phyloP scores from a whole-genome alignment of 2,113 vertebrate species.

The Fulica atra region DNA sequence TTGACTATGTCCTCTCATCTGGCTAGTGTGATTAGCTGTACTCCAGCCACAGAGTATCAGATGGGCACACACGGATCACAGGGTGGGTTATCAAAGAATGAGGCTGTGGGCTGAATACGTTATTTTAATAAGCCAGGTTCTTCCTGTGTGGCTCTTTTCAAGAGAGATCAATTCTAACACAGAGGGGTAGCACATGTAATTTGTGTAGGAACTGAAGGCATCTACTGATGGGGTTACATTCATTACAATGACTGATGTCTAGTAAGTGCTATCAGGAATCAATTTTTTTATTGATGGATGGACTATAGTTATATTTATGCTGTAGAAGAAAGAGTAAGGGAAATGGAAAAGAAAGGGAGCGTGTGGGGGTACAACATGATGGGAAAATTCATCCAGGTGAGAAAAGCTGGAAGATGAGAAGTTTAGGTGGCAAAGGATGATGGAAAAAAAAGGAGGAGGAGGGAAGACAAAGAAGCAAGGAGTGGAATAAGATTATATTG shows the following conservation, averaged over 20 bases:
- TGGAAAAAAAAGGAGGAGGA: not conserved
- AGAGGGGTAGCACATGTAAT: not conserved
- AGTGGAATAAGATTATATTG: not conserved
- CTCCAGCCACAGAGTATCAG: not conserved
- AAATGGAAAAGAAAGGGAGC: not conserved
- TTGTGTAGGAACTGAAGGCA: not conserved
- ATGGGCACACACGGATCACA: not conserved
- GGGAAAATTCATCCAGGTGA: not conserved
- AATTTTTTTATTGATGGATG: not conserved
- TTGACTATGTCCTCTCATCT: not conserved
- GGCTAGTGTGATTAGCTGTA: not conserved
- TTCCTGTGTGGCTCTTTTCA: not conserved
- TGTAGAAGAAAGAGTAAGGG: not conserved
- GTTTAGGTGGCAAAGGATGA: not conserved
- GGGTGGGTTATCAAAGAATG: not conserved
- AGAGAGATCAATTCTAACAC: not conserved
- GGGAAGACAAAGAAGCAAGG: not conserved
- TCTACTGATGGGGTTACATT: fast-evolving
- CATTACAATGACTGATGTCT: not conserved
- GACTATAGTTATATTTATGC: not conserved
- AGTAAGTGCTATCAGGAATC: not conserved
- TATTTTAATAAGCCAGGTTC: not conserved
- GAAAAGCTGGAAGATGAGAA: not conserved
- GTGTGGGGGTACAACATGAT: not conserved
- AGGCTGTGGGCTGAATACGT: not conserved